Conservation (phyloP, 2,888 invertebrate genomes). For the Sinelater perroti region DNA sequence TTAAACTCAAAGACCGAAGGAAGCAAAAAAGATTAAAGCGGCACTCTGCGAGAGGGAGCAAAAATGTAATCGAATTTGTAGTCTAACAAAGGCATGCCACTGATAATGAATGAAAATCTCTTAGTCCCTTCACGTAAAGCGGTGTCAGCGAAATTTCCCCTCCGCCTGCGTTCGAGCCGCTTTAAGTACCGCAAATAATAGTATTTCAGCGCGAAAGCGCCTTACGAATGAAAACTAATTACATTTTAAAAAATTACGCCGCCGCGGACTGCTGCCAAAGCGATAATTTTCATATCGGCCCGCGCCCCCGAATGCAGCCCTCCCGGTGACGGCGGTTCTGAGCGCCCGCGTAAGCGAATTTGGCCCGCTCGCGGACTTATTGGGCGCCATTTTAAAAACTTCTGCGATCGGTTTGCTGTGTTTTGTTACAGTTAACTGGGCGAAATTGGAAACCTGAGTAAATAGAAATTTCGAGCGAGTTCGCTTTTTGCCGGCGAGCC, state of each 20-base stretch:
- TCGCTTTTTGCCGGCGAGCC: too few relatives aligned
- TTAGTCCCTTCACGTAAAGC: conserved; percentile 34
- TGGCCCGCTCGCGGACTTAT: too few relatives aligned
- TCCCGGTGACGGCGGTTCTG: too few relatives aligned
- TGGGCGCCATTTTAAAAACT: too few relatives aligned
- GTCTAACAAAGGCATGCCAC: conserved; percentile 31
- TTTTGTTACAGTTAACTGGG: too few relatives aligned
- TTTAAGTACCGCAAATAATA: conserved; percentile 35
- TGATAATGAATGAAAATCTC: conserved; percentile 37
- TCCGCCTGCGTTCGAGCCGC: conserved; percentile 29
- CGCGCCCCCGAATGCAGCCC: background rate
- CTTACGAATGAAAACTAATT: conserved; percentile 34
- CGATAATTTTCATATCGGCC: conserved; percentile 19
- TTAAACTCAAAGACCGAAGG: too few relatives aligned
- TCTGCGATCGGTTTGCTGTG: too few relatives aligned
- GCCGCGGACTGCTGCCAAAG: conserved; percentile 15
- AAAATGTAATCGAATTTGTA: conserved; percentile 34
- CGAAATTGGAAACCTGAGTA: too few relatives aligned
- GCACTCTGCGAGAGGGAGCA: background rate
- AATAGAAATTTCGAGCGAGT: too few relatives aligned
- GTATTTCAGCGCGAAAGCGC: conserved; percentile 31
- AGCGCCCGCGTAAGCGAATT: too few relatives aligned
- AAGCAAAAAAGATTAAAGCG: background rate
- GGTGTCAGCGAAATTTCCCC: conserved; percentile 36
- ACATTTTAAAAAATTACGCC: conserved; percentile 29